These are phyloP conservation scores for Drosophila sordidula DNA, from an alignment of 2,888 invertebrate genomes.

Conservation along the genomic window DNA sequence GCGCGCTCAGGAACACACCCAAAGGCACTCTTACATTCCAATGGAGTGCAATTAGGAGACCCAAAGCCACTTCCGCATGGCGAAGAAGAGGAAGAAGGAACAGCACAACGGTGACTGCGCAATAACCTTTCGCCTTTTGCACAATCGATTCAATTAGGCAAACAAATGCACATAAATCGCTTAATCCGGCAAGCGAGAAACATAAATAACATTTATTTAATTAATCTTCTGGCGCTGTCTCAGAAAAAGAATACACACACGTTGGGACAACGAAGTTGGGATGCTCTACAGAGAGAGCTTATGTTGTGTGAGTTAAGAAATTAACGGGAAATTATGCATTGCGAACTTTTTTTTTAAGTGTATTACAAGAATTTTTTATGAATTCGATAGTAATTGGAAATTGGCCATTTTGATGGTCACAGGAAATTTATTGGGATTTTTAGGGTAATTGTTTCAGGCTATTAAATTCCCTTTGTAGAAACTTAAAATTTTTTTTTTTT, in stretches of 20 bases:
- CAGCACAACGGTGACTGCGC: conserved; percentile 6
- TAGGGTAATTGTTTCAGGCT: no score
- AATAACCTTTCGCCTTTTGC: conserved; percentile 55
- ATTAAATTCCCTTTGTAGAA: no score
- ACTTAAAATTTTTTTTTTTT: no score
- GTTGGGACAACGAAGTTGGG: background rate
- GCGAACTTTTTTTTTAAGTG: no score
- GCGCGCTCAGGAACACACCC: background rate
- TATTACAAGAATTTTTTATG: no score
- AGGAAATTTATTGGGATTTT: no score
- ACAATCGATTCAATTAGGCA: conserved; percentile 44
- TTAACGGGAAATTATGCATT: no score
- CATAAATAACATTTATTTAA: conserved; percentile 34
- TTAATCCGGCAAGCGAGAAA: conserved; percentile 8
- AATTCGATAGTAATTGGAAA: no score
- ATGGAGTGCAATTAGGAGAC: conserved; percentile 26
- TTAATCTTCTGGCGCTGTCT: conserved; percentile 31
- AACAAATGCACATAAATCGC: conserved; percentile 34
- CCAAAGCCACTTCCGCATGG: conserved; percentile 49
- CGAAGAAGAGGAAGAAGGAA: background rate
- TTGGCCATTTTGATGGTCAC: no score
- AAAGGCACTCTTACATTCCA: background rate
- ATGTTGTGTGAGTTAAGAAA: background rate
- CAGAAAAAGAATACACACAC: conserved; percentile 9
- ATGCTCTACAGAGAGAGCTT: conserved; percentile 8